phyloP scores from a whole-genome alignment of 2,888 invertebrate species.

The Horisme vitalbata region DNA sequence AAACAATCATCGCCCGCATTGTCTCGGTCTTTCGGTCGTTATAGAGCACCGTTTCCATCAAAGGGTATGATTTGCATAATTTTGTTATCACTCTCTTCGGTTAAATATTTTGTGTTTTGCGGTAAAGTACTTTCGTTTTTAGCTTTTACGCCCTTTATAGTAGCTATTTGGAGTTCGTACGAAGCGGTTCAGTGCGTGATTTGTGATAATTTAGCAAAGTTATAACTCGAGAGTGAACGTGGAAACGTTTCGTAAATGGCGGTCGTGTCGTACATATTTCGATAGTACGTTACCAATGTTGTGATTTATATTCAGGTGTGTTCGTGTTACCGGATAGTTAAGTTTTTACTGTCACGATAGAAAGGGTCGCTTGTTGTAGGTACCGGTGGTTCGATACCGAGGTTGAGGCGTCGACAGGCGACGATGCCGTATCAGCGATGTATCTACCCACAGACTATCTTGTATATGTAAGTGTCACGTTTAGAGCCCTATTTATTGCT shows the following conservation, averaged over 20 bases:
- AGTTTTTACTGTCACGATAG: conserved; percentile 76
- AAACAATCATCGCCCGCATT: conserved; percentile 56
- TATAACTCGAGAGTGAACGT: conserved; percentile 45
- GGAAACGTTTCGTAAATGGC: conserved; percentile 58
- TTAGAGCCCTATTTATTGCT: conserved; percentile 73
- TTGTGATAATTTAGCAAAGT: conserved; percentile 43
- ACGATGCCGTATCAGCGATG: conserved; percentile 67
- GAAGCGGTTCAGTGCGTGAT: conserved; percentile 53
- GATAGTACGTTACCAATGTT: conserved; percentile 67
- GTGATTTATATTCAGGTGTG: conserved; percentile 76
- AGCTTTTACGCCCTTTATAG: conserved; percentile 46
- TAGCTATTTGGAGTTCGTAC: conserved; percentile 41
- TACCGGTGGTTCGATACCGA: conserved; percentile 66
- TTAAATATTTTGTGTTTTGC: conserved; percentile 74
- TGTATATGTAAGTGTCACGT: conserved; percentile 76
- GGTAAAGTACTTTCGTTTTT: conserved; percentile 71
- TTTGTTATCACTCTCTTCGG: conserved; percentile 51
- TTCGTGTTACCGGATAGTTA: conserved; percentile 78
- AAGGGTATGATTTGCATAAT: conserved; percentile 70
- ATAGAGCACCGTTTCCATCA: conserved; percentile 35
- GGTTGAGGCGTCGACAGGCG: conserved; percentile 70
- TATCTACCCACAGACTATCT: conserved; percentile 63
- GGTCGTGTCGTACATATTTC: conserved; percentile 72
- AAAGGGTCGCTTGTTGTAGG: conserved; percentile 52
- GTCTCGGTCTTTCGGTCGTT: conserved; percentile 43